Evolutionary conservation across 2,113 vertebrate genomes (phyloP), one percentile per base, ranked within the genome.

Genomic region (Nanger granti): DNA sequence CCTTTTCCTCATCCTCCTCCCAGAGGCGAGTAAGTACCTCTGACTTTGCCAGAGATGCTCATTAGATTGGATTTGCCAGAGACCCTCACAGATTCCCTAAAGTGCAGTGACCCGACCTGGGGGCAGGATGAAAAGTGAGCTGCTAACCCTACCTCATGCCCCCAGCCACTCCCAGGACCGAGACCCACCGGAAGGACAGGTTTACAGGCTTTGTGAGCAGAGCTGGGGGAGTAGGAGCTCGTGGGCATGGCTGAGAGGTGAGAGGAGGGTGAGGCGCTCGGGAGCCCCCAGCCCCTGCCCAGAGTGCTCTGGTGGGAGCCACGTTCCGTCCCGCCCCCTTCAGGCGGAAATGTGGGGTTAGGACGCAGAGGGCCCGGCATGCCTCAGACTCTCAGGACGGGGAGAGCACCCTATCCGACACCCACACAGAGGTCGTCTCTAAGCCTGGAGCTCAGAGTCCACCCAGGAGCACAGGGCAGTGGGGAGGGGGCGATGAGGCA

Each of bases 401-500:
- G 41, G 76, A 66, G 47, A 29, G 37, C 26, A 8, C 24, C 10
- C 52, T 10, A 31, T 3, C 5, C n/a, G 2, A 34, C 49, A 41
- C 31, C 57, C 26, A 14, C 17, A 9, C 31, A 2, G 49, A 34
- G 29, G 22, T 85, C 26, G 29, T 57, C 11, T 20, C 37, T 7
- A 47, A 47, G 55, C 29, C 8, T 6, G 7, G 73, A 79, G 60
- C 60, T 47, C 83, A 8, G 84, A 55, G 14, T 22, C 29, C 37
- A 12, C 54, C 14, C 29, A 11, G 34, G 22, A 8, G n/a, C 12
- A 29, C 20, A 2, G 6, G 29, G 29, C 12, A 7, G 4, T 0
- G 44, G 1, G 13, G 31, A 5, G 3, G 6, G 2, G 9, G 22
- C 3, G 10, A 2, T 3, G 22, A 4, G 2, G 2, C 12, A 28